phyloP scores from a whole-genome alignment of 1,140 invertebrate genomes.

The Pachypsylla venusta region DNA sequence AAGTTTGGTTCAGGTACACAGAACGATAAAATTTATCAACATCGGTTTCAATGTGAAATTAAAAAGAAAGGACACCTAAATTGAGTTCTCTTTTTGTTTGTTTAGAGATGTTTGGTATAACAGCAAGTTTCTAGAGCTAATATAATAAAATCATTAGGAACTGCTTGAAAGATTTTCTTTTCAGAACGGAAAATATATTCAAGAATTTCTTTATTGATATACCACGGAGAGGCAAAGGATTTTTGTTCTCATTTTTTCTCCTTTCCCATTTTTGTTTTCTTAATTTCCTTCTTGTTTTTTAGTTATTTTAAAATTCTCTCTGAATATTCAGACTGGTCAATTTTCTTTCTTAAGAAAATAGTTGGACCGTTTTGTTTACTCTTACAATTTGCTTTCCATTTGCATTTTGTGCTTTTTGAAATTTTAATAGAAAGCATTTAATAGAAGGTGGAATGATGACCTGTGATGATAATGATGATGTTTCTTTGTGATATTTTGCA shows the following conservation, averaged over 20 bases:
- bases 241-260: not conserved
- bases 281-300: not conserved
- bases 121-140: not conserved
- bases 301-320: constrained; percentile 7
- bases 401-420: not conserved
- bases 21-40: too few relatives aligned
- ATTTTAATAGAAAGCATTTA: not conserved
- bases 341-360: constrained; percentile 6
- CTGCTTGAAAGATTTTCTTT: not conserved
- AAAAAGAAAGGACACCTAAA: too few relatives aligned
- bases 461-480: not conserved
- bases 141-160: not conserved
- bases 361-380: constrained; percentile 1
- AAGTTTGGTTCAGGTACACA: too few relatives aligned
- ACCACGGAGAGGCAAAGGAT: not conserved
- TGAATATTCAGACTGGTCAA: not conserved
- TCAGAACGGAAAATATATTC: too few relatives aligned
- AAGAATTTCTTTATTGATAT: too few relatives aligned
- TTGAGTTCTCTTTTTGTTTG: too few relatives aligned
- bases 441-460: not conserved
- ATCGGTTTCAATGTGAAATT: too few relatives aligned
- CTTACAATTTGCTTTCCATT: constrained; percentile 3
- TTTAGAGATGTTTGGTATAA: too few relatives aligned
- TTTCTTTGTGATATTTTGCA: not conserved
- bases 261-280: constrained; percentile 5